Conservation (phyloP, 1,140 invertebrate genomes). For the Apis mellifera region DNA sequence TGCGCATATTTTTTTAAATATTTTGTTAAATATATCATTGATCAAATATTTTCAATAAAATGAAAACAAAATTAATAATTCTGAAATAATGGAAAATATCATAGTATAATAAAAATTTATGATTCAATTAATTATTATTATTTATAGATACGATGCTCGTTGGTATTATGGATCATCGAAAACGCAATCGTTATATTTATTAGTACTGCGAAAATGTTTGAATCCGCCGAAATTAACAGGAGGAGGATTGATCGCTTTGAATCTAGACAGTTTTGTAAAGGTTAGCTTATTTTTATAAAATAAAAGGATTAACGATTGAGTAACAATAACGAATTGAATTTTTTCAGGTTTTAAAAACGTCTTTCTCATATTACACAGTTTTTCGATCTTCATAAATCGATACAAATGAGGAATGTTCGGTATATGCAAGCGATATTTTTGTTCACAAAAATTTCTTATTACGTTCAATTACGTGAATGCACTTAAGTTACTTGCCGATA, state of each 20-base stretch:
- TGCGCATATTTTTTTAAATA: no score
- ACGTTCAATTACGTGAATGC: no score
- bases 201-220: constrained; percentile 18
- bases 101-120: background rate
- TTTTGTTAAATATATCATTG: no score
- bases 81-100: no score
- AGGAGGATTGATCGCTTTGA: background rate
- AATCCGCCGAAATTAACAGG: background rate
- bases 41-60: no score
- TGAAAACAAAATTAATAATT: no score
- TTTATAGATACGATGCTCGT: background rate
- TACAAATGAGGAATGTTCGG: background rate
- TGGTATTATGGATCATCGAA: background rate
- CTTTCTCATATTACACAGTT: constrained; percentile 6
- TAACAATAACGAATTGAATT: background rate
- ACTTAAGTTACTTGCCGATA: no score
- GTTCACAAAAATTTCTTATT: no score
- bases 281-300: background rate
- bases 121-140: background rate
- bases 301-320: background rate
- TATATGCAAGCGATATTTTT: no score
- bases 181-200: background rate
- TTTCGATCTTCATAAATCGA: background rate
- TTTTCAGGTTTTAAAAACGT: constrained; percentile 8
- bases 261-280: constrained; percentile 3